phyloP scores from a whole-genome alignment of 2,888 invertebrate genomes.

The Drosophila falleni region DNA sequence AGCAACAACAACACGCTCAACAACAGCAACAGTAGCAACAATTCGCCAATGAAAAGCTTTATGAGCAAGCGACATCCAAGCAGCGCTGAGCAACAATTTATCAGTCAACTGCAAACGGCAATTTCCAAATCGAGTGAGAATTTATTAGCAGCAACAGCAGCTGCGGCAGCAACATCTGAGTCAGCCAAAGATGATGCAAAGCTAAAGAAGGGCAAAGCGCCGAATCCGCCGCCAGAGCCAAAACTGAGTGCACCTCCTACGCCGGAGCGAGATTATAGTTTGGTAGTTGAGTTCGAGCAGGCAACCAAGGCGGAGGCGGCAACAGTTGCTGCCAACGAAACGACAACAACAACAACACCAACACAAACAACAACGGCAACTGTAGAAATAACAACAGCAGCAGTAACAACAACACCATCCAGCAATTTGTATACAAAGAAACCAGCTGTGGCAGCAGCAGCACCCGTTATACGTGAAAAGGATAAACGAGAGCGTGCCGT shows the following conservation, averaged over 20 bases:
- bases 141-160: slow-evolving; percentile 62
- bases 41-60: slow-evolving; percentile 86
- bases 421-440: slow-evolving; percentile 71
- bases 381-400: slow-evolving; percentile 52
- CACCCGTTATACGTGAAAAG: slow-evolving; percentile 90
- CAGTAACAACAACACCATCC: slow-evolving; percentile 17
- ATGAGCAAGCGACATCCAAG: slow-evolving; percentile 86
- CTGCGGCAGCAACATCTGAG: slow-evolving; percentile 54
- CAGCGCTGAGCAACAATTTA: slow-evolving; percentile 86
- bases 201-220: slow-evolving; percentile 91
- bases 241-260: slow-evolving; percentile 83
- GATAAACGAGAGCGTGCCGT: slow-evolving; percentile 91
- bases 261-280: slow-evolving; percentile 83
- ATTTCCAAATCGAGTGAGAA: slow-evolving; percentile 83
- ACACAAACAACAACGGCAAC: slow-evolving; percentile 18
- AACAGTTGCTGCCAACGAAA: slow-evolving; percentile 12
- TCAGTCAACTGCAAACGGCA: slow-evolving; percentile 87
- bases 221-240: slow-evolving; percentile 88
- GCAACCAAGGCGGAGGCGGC: slow-evolving; percentile 50
- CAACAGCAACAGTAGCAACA: slow-evolving; percentile 46
- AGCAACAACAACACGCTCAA: slow-evolving; percentile 17
- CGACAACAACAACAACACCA: slow-evolving; percentile 29
- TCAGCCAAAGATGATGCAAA: slow-evolving; percentile 78
- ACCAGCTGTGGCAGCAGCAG: slow-evolving; percentile 86
- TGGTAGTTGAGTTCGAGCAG: slow-evolving; percentile 76